phyloP scores from a whole-genome alignment of 2,888 invertebrate genomes.

The Pseudococcus viburni region DNA sequence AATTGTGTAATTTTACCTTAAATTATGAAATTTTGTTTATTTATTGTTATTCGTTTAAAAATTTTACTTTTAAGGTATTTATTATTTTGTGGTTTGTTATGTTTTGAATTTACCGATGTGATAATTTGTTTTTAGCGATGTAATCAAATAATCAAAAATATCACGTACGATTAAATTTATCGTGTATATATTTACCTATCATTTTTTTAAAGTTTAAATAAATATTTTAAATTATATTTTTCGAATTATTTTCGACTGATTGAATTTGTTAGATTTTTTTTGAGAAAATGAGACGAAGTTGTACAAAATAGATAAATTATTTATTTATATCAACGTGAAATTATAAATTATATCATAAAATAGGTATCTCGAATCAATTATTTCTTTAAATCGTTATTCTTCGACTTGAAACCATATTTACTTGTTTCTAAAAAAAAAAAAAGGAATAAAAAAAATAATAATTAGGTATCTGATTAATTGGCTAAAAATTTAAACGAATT shows the following conservation, averaged over 20 bases:
- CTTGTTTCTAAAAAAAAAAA: constrained; percentile 31
- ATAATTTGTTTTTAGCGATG: constrained; percentile 1
- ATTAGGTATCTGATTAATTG: not conserved
- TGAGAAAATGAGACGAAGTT: too few relatives aligned
- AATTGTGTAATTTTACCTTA: not conserved
- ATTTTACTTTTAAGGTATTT: not conserved
- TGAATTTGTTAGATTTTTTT: not conserved
- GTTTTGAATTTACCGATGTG: constrained; percentile 30
- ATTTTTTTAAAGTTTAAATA: constrained; percentile 20
- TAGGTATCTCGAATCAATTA: not conserved
- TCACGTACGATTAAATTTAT: not conserved
- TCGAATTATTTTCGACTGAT: not conserved
- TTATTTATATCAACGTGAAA: not conserved
- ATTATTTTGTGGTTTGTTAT: constrained; percentile 41
- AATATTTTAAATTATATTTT: not conserved
- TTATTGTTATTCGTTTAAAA: constrained; percentile 30
- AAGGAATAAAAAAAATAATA: not conserved
- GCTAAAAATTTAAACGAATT: constrained; percentile 29
- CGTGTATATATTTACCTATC: not conserved
- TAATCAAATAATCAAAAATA: constrained; percentile 16
- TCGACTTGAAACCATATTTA: constrained; percentile 38
- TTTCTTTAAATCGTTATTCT: not conserved
- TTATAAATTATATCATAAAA: not conserved
- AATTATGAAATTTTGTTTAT: constrained; percentile 3
- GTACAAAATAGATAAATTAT: too few relatives aligned